Base-by-base conservation (phyloP, 2,113 vertebrate genomes). In the Calyptomena viridis region DNA sequence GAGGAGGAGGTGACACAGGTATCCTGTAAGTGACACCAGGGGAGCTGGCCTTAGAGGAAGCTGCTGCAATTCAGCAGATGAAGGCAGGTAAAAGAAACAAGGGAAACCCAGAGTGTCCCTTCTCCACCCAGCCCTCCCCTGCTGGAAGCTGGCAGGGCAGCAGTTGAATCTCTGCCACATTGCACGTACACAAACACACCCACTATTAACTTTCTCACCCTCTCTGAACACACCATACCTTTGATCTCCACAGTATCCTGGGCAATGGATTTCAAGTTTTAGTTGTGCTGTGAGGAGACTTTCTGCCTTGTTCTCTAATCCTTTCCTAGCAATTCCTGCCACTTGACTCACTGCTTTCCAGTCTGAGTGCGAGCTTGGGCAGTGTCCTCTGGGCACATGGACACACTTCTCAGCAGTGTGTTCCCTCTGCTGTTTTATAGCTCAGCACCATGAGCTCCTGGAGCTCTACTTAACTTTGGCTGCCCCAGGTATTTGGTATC, bases 231-330 rank as follows among this genome's bases (percentile, higher is more conserved):
- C 4, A 17, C 37, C 18, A 14, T 10, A 62, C 25, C 81, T 67
- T 47, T 62, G 58, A 52, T 56, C 58, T 56, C 40, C 0, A 0
- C 53, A 17, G 0, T 40, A 20, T 56, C 47, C 50, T n/a, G 59
- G 4, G 25, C 0, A 1, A 6, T 35, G 35, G 64, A 28, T 77
- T 85, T 81, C 63, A 67, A 46, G 35, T 28, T 56, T 28, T 37
- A 14, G 74, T 39, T 30, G 47, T 20, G 47, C 75, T 40, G 37
- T 5, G 14, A n/a, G 64, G 53, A 52, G 7, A 14, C 9, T 46
- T 77, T 56, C 58, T 89, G 58, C 64, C 42, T 56, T 46, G 33
- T 56, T 62, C 40, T 67, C 52, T 37, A 75, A 62, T 35, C 64
- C 42, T 52, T 37, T 56, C 33, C 46, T 33, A 28, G 13, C 15